Percentiles rank a stretch among this genome's conserved stretches.
Evolutionary conservation across 2,113 vertebrate species (phyloP).

Genomic region (Chunga burmeisteri): DNA sequence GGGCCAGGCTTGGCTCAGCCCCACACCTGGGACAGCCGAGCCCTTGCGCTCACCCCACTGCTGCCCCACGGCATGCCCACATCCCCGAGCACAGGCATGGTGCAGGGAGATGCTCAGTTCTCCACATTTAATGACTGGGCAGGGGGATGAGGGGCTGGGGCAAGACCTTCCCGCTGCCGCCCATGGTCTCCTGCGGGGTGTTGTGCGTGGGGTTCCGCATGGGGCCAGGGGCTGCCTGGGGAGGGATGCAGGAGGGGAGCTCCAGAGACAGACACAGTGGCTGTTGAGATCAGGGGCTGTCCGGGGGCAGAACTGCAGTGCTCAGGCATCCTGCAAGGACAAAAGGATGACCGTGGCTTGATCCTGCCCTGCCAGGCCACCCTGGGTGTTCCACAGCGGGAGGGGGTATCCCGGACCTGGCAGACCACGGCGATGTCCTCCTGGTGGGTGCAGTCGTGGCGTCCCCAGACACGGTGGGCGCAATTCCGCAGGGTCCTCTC

Average conservation of each 20-base stretch:
- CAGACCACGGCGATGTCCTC: not conserved
- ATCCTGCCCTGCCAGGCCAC: not conserved
- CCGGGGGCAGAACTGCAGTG: not conserved
- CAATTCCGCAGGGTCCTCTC: not conserved
- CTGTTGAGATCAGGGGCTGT: accelerated
- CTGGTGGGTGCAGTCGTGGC: not conserved
- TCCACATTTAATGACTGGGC: not conserved
- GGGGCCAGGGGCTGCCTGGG: not conserved
- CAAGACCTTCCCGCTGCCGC: not conserved
- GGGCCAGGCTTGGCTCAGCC: not conserved
- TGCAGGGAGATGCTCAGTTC: not conserved
- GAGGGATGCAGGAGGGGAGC: not conserved
- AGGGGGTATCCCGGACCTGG: not conserved
- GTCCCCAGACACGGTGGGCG: not conserved
- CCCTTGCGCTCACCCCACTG: not conserved
- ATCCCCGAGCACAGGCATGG: too few relatives aligned
- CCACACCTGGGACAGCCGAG: not conserved
- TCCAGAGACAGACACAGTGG: accelerated
- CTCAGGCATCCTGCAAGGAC: not conserved
- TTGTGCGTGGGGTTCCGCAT: not conserved
- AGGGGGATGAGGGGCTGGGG: not conserved
- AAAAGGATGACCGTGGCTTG: not conserved
- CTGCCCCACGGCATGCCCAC: not conserved
- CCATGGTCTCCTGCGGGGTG: too few relatives aligned
- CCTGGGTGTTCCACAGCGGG: not conserved